Percentiles rank a stretch among this genome's conserved stretches.
Evolutionary conservation across 2,113 vertebrate species (phyloP).

Genomic region (Synchiropus splendidus): DNA sequence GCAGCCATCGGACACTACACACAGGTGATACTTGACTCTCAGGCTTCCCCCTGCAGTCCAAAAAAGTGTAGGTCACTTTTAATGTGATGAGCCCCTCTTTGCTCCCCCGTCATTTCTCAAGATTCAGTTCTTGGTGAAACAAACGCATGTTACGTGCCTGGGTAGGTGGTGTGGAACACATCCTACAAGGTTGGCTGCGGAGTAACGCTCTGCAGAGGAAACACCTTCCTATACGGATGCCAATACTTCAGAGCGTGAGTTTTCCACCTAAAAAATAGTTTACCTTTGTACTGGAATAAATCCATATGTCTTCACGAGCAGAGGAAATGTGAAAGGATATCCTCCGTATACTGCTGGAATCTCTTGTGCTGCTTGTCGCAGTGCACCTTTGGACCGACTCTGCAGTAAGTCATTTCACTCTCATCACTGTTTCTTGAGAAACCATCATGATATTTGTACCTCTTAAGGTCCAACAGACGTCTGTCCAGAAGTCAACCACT

Average conservation of each 20-base stretch:
- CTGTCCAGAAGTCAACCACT: slow-evolving; percentile 47
- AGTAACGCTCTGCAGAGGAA: slow-evolving; percentile 22
- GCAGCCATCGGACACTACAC: slow-evolving; percentile 44
- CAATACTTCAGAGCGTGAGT: slow-evolving; percentile 63
- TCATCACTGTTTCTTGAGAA: background rate
- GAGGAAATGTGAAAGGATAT: slow-evolving; percentile 51
- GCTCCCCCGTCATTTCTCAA: too few species aligned
- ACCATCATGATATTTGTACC: background rate
- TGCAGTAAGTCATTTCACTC: slow-evolving; percentile 49
- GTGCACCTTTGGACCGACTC: slow-evolving; percentile 48
- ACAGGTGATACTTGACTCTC: slow-evolving; percentile 41
- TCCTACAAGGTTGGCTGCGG: slow-evolving; percentile 61
- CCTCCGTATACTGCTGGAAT: slow-evolving; percentile 41
- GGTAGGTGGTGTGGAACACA: slow-evolving; percentile 61
- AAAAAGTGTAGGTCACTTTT: too few species aligned
- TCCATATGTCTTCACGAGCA: slow-evolving; percentile 17
- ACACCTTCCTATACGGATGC: slow-evolving; percentile 52
- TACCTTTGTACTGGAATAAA: too few species aligned
- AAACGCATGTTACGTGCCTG: too few species aligned
- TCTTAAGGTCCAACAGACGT: slow-evolving; percentile 46
- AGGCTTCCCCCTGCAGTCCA: too few species aligned
- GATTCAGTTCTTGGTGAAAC: too few species aligned
- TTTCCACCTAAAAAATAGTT: background rate
- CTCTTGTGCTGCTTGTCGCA: slow-evolving; percentile 44
- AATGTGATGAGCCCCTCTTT: too few species aligned